phyloP scores from a whole-genome alignment of 2,113 vertebrate species.

The Pongo pygmaeus region DNA sequence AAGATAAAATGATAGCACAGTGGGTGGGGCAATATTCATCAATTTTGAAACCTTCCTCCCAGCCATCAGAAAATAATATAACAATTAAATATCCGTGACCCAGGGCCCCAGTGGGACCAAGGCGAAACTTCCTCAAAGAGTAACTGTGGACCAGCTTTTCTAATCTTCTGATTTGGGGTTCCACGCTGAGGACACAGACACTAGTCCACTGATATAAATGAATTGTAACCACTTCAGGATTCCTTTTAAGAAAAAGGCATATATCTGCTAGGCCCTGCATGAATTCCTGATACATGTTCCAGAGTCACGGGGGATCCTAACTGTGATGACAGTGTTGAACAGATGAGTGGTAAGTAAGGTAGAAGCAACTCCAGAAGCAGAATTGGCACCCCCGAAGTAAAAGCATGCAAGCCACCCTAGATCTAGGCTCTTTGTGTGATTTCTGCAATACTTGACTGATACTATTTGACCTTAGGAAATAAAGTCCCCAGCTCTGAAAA shows the following conservation, averaged over 20 bases:
- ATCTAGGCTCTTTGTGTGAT: not conserved
- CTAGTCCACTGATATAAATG: not conserved
- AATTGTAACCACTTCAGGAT: not conserved
- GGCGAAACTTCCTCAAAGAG: not conserved
- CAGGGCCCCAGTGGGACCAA: not conserved
- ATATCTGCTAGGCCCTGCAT: no score
- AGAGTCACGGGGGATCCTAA: not conserved
- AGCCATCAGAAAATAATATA: not conserved
- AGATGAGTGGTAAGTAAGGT: not conserved
- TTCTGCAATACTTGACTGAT: not conserved
- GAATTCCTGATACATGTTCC: not conserved
- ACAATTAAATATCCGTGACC: not conserved
- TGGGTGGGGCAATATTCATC: fast-evolving
- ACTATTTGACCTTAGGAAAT: not conserved
- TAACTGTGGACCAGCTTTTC: not conserved
- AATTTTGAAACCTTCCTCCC: not conserved
- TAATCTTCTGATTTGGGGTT: not conserved
- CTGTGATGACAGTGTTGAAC: not conserved
- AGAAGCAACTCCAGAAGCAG: not conserved
- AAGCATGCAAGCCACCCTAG: not conserved
- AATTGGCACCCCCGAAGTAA: not conserved
- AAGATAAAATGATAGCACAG: not conserved
- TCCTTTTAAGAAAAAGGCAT: not conserved
- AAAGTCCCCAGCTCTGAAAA: not conserved
- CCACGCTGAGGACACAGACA: not conserved